phyloP scores from a whole-genome alignment of 2,797 vertebrate species.

The Danio albolineatus region DNA sequence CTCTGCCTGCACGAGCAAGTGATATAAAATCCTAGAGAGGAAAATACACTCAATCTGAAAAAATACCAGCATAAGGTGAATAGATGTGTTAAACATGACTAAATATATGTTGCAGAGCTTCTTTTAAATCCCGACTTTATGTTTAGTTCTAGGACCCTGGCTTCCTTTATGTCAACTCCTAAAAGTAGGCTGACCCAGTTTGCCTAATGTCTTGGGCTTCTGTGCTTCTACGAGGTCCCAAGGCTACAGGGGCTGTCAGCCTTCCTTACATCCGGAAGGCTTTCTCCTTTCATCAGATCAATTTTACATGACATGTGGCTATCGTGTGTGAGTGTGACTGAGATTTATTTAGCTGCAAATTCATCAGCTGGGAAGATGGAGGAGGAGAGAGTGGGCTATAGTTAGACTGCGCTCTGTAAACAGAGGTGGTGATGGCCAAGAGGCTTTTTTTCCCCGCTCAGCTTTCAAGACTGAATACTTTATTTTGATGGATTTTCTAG shows the following conservation, averaged over 20 bases:
- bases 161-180: slow-evolving; percentile 37
- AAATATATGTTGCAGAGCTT: background rate
- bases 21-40: slow-evolving; percentile 1
- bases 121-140: background rate
- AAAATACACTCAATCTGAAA: background rate
- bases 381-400: slow-evolving; percentile 17
- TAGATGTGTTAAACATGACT: background rate
- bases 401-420: slow-evolving; percentile 35
- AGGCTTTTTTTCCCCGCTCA: background rate
- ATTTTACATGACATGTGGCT: slow-evolving; percentile 58
- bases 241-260: slow-evolving; percentile 48
- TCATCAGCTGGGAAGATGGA: slow-evolving; percentile 38
- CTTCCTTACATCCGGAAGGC: slow-evolving; percentile 21
- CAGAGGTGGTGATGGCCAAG: slow-evolving; percentile 10
- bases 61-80: background rate
- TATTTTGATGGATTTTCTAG: slow-evolving; percentile 13
- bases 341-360: slow-evolving; percentile 39
- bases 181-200: slow-evolving; percentile 65
- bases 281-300: slow-evolving; percentile 51
- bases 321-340: slow-evolving; percentile 30
- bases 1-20: slow-evolving; percentile 11
- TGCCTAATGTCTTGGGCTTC: slow-evolving; percentile 28
- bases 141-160: background rate
- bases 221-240: slow-evolving; percentile 40
- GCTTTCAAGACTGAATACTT: slow-evolving; percentile 8